These are phyloP conservation scores for Pseudeuparius sepicola DNA, from an alignment of 2,888 invertebrate species.

Conservation along the genomic window DNA sequence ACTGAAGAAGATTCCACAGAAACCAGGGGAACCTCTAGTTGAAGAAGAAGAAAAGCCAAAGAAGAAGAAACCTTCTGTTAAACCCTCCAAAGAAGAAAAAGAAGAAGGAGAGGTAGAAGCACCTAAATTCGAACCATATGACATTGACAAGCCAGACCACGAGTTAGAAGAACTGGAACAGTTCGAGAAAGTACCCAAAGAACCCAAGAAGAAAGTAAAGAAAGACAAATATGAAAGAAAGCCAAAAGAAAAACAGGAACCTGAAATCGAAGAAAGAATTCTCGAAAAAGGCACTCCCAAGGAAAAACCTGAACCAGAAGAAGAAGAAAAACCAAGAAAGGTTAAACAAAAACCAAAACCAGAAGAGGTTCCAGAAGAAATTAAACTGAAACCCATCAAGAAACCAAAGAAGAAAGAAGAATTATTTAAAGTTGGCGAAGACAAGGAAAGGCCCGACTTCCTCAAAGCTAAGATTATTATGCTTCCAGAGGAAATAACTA, in stretches of 20 bases:
- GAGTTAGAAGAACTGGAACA: slow-evolving; percentile 34
- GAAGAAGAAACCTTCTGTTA: slow-evolving; percentile 9
- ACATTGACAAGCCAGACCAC: slow-evolving; percentile 34
- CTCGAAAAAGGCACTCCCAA: slow-evolving; percentile 28
- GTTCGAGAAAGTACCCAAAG: slow-evolving; percentile 12
- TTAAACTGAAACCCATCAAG: slow-evolving; percentile 25
- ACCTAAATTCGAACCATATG: slow-evolving; percentile 31
- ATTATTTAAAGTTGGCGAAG: slow-evolving; percentile 20
- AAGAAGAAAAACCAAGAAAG: slow-evolving; percentile 36
- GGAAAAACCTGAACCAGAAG: slow-evolving; percentile 32
- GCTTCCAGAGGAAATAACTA: slow-evolving; percentile 33
- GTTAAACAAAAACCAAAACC: slow-evolving; percentile 29
- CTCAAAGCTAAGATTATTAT: slow-evolving; percentile 26
- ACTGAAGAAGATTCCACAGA: slow-evolving; percentile 38
- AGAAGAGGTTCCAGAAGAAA: slow-evolving; percentile 25
- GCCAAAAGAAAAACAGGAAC: slow-evolving; percentile 24
- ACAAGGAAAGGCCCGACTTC: slow-evolving; percentile 26
- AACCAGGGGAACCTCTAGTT: slow-evolving; percentile 15
- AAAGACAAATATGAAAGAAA: slow-evolving; percentile 28
- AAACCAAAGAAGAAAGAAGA: slow-evolving; percentile 32
- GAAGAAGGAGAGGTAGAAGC: slow-evolving; percentile 24
- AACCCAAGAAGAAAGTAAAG: slow-evolving; percentile 30
- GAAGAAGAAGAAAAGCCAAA: slow-evolving; percentile 17
- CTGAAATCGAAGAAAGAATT: slow-evolving; percentile 23
- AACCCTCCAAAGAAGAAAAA: slow-evolving; percentile 5